A percentile compares a stretch with the other conserved stretches of the same genome.
Evolutionary conservation across 2,797 vertebrate genomes (phyloP).

Genomic region (Lepilemur septentrionalis): DNA sequence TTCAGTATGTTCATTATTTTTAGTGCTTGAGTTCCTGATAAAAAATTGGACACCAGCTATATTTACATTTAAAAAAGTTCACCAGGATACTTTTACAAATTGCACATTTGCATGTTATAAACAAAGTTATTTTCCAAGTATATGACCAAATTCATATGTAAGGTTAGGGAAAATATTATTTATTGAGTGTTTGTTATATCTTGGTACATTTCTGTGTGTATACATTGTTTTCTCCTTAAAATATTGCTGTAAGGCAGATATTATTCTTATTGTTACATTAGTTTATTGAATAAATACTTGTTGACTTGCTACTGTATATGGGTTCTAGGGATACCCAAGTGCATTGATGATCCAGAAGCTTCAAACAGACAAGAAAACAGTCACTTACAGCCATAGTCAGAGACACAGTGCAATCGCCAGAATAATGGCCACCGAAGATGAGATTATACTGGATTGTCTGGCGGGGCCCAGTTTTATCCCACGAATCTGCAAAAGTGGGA

Average conservation of each 20-base stretch:
- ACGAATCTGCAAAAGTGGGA: neutral
- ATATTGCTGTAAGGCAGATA: neutral
- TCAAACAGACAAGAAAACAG: neutral
- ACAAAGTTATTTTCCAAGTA: neutral
- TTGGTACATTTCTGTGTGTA: neutral
- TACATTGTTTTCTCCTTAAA: neutral
- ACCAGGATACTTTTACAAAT: neutral
- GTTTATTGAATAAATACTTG: neutral
- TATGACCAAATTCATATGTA: neutral
- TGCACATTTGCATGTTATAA: neutral
- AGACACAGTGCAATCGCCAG: neutral
- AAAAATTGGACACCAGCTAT: neutral
- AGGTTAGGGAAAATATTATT: neutral
- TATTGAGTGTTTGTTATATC: neutral
- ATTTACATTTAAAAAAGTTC: neutral
- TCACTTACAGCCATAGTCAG: accelerated
- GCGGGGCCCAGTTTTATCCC: neutral
- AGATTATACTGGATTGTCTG: neutral
- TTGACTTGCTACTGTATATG: neutral
- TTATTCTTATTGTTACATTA: neutral
- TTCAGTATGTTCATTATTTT: neutral
- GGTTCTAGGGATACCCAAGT: neutral
- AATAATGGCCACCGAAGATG: neutral
- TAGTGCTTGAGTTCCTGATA: neutral
- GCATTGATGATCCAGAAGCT: neutral